Evolutionary conservation across 2,888 invertebrate species (phyloP), one percentile per base, ranked within the genome.

Genomic region (Eupsilia transversa): DNA sequence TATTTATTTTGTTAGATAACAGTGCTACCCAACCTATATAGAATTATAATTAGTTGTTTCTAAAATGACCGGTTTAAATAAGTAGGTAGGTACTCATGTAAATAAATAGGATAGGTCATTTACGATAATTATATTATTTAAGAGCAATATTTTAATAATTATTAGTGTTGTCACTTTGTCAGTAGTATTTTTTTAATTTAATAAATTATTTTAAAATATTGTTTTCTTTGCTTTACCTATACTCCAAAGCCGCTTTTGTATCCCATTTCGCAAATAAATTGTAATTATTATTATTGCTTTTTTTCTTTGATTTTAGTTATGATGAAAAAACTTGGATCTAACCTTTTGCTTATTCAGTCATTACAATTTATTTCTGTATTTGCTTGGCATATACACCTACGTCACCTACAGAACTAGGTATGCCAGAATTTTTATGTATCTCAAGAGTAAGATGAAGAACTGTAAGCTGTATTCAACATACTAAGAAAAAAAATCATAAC

Each of bases 151-250:
- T 17, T n/a, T 30, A 30, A 54, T 46, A 46, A 23, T 23, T 23
- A 46, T 46, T 46, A n/a, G 52, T 10, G 10, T n/a, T n/a, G 52
- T 52, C n/a, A 52, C 52, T 66, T 35, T 72, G 27, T 46, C 7
- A 35, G 27, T 66, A 56, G 49, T 63, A 65, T 69, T 38, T 30
- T 46, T 67, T 67, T 59, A 59, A 23, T 52, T 6, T 9, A 86
- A 66, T 86, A 73, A 74, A 84, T 72, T 63, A 60, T 81, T 77
- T 63, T 72, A 49, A 41, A 57, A 59, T 23, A 60, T 23, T 23
- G 10, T 30, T 59, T 64, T 56, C 23, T 70, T 63, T 67, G 6
- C 2, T 69, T 67, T 70, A 23, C 35, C 56, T 56, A 6, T 30
- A 60, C 9, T 7, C 7, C 3, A 33, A 23, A 0, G 3, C 9